A percentile compares a stretch with the other conserved stretches of the same genome.
These are phyloP conservation scores for Petromus typicus DNA, from an alignment of 2,113 vertebrate genomes.

Conservation along the genomic window DNA sequence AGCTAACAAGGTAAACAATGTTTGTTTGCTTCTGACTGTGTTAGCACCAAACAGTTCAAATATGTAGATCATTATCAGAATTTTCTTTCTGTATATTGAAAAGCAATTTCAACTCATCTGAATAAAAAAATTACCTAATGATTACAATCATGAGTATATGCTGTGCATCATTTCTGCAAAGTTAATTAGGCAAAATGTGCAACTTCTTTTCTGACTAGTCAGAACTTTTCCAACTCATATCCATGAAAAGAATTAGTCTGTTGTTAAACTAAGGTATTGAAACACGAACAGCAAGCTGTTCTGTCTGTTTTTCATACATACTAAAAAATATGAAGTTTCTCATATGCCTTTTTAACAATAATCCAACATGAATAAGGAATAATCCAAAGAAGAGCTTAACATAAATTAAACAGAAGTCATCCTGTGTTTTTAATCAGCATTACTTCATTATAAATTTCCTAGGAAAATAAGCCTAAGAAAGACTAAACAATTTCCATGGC, in stretches of 20 bases:
- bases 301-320: neutral
- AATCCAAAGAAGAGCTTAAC: neutral
- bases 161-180: neutral
- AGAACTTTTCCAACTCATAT: neutral
- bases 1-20: neutral
- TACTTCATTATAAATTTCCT: neutral
- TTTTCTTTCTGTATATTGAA: neutral
- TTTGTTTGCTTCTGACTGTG: neutral
- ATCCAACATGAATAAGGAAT: neutral
- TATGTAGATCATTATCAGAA: neutral
- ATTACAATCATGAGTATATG: too few relatives aligned
- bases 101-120: constrained; percentile 26
- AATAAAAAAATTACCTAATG: too few relatives aligned
- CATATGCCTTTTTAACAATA: neutral
- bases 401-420: neutral
- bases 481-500: neutral
- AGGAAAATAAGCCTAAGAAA: neutral
- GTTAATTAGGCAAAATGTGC: neutral
- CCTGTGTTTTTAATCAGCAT: neutral
- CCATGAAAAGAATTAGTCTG: neutral
- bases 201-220: neutral
- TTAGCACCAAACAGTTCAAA: neutral
- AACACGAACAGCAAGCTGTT: neutral
- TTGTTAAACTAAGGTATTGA: neutral
- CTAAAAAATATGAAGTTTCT: neutral